Evolutionary conservation across 2,113 vertebrate species (phyloP), one percentile per base, ranked within the genome.

Genomic region (Phalacrocorax pelagicus): DNA sequence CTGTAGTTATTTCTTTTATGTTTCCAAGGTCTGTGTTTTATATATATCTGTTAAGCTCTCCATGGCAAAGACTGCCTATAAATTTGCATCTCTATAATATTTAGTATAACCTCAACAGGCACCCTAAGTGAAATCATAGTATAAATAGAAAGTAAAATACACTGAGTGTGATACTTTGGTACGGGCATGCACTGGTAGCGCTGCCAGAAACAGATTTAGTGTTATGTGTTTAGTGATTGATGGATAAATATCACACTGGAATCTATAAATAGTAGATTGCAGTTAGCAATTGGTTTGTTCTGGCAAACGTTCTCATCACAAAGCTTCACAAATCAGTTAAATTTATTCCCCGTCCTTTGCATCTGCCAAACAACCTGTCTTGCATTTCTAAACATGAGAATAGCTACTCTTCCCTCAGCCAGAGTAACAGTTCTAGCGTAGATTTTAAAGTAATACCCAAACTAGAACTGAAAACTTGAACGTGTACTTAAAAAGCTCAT

Each of bases 161-260:
- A 78, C 19, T 7, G 17, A 75, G 29, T 82, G 52, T 36, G 86
- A 71, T 52, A 74, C 82, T 93, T 49, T 81, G 77, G 57, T 54
- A 87, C 7, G 77, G 51, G 49, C 49, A 54, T 54, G 66, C 65
- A 30, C 61, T n/a, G 40, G 69, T 46, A 81, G 73, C 82, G 75
- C 18, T 84, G 92, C 80, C 88, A 96, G 73, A 85, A 91, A 69
- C n/a, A 72, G 73, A 92, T 82, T 54, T 12, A 92, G 61, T 23
- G 52, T 54, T 91, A 79, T 69, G 52, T 44, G 74, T 87, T 82
- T 69, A 94, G 81, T 7, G 1, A 93, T 5, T 75, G 81, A 97
- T 88, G 82, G 86, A 84, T 79, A 95, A 95, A 91, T 82, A 91
- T 17, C 89, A 92, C 70, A 79, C 73, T 92, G 46, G 62, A 94